phyloP scores from a whole-genome alignment of 1,140 invertebrate genomes.

The Drosophila tropicalis region DNA sequence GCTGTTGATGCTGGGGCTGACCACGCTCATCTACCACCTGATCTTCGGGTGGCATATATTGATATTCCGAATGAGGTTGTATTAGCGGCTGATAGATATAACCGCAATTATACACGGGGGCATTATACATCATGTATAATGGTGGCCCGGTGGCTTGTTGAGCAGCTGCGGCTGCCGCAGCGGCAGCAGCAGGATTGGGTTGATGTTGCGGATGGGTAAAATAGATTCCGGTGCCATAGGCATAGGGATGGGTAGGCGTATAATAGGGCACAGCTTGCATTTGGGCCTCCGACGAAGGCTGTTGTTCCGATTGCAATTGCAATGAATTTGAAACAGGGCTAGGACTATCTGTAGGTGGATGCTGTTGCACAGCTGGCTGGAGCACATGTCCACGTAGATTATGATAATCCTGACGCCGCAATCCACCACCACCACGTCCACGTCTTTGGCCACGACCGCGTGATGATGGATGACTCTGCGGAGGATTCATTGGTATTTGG shows the following conservation, averaged over 20 bases:
- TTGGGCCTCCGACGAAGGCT: conserved; percentile 56
- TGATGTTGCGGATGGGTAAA: conserved; percentile 65
- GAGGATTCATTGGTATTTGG: conserved; percentile 47
- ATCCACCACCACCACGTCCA: conserved; percentile 49
- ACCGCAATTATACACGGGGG: conserved; percentile 58
- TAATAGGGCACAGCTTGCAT: conserved; percentile 69
- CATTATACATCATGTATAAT: conserved; percentile 52
- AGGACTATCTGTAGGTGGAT: conserved; percentile 44
- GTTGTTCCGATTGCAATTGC: conserved; percentile 59
- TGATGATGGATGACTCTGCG: conserved; percentile 48
- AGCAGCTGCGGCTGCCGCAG: conserved; percentile 53
- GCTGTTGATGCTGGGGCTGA: conserved; percentile 34
- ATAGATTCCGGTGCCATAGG: conserved; percentile 59
- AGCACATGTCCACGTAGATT: conserved; percentile 54
- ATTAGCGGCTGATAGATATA: conserved; percentile 59
- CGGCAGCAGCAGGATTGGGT: conserved; percentile 51
- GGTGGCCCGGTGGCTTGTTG: conserved; percentile 72
- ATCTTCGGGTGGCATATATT: conserved; percentile 50
- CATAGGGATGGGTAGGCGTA: conserved; percentile 52
- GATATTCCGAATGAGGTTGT: conserved; percentile 58
- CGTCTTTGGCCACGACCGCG: conserved; percentile 51
- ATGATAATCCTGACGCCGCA: conserved; percentile 67
- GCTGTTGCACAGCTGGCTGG: conserved; percentile 34
- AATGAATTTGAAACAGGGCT: conserved; percentile 49
- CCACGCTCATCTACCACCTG: conserved; percentile 60